Evolutionary conservation across 1,140 invertebrate species (phyloP), one percentile per base, ranked within the genome.

Genomic region (Bombus superbus): DNA sequence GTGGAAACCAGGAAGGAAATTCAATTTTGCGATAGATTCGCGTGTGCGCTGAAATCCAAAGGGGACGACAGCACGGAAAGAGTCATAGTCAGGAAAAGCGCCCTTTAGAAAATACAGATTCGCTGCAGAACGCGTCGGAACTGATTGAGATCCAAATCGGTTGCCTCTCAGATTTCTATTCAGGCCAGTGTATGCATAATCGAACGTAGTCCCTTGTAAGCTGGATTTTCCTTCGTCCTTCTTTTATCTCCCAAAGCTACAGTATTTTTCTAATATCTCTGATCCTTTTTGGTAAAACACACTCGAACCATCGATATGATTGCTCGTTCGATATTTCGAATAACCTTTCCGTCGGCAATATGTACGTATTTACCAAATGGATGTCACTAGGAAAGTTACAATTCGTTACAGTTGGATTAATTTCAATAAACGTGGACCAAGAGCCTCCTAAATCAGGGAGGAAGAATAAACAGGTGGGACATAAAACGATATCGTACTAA

Each of bases 21-120:
- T 68, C 86, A 89, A 91, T 91, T 90, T 86, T 40, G 71, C 71
- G 83, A 78, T 82, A 89, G 90, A 92, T 88, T 89, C 64, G 59
- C 81, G 42, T 69, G 66, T 69, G 66, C 32, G 76, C 68, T 59
- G 47, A 40, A 72, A 83, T 79, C 42, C 66, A 68, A 53, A 74
- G 59, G 13, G 40, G 4, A 9, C 44, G 32, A 32, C 18, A 35
- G 13, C 25, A 53, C 18, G 44, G 22, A 35, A 59, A 47, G 69
- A 44, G 66, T 25, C 68, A 13, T 44, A 35, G 42, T 25, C 28
- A 32, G 11, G 35, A 22, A 42, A n/a, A 25, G 32, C 18, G 25
- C 6, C 47, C 42, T 66, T 82, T n/a, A 18, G 71, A 38, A 83
- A 77, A 76, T 83, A 83, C 72, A 59, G 64, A 76, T 68, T 68